These are phyloP conservation scores for Phocoena sinus DNA, from an alignment of 2,113 vertebrate species.

Conservation along the genomic window DNA sequence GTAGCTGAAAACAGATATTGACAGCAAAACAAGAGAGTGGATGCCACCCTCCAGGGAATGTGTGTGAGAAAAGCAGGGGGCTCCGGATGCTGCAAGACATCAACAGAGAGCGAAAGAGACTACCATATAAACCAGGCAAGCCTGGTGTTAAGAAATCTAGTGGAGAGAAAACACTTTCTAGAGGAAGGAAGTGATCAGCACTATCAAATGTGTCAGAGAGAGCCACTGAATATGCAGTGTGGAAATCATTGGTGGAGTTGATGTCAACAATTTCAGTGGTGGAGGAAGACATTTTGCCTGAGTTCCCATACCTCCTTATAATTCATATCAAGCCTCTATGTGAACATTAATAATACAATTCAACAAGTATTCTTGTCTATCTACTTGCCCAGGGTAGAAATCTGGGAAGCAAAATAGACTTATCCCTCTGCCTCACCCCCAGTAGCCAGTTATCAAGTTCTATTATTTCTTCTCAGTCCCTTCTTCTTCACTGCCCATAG, in stretches of 20 bases:
- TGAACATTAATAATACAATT: not conserved
- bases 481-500: not conserved
- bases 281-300: not conserved
- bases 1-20: not conserved
- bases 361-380: not conserved
- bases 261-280: not conserved
- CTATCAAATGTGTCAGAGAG: not conserved
- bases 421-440: not conserved
- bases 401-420: not conserved
- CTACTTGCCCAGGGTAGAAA: not conserved
- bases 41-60: not conserved
- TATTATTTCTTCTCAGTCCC: not conserved
- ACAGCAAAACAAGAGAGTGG: not conserved
- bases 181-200: not conserved
- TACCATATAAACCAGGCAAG: not conserved
- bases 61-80: not conserved
- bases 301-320: not conserved
- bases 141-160: not conserved
- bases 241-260: not conserved
- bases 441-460: not conserved
- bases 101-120: not conserved
- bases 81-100: not conserved
- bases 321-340: not conserved
- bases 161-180: not conserved
- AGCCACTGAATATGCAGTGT: not conserved